Evolutionary conservation across 2,888 invertebrate species (phyloP).

Genomic region (Empis stercorea): DNA sequence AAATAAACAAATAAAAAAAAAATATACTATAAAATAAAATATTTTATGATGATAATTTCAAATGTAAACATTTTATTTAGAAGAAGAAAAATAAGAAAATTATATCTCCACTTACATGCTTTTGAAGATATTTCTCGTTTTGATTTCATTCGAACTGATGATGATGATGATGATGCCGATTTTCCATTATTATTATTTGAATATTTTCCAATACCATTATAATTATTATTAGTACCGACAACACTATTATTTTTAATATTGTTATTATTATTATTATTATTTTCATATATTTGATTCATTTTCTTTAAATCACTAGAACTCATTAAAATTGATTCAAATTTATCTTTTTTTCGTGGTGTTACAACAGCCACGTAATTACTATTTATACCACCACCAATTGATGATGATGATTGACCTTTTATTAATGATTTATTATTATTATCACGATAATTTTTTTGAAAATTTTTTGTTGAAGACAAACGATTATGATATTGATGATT

Average conservation of each 20-base stretch:
- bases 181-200: neutral
- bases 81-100: no score
- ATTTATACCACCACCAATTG: neutral
- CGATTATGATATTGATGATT: neutral
- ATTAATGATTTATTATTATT: neutral
- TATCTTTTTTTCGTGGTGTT: constrained; percentile 16
- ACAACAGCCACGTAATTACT: constrained; percentile 13
- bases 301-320: neutral
- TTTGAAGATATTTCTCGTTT: neutral
- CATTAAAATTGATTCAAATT: constrained; percentile 7
- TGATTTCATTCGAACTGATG: no score
- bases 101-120: neutral
- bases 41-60: neutral
- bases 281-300: neutral
- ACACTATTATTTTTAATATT: neutral
- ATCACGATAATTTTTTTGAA: neutral
- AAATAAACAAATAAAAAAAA: neutral
- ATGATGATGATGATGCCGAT: no score
- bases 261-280: neutral
- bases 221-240: neutral
- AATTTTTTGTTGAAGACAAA: neutral
- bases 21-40: neutral
- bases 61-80: no score
- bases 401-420: neutral
- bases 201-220: neutral